These are phyloP conservation scores for Oxystoma pomonae DNA, from an alignment of 2,888 invertebrate species.

Conservation along the genomic window DNA sequence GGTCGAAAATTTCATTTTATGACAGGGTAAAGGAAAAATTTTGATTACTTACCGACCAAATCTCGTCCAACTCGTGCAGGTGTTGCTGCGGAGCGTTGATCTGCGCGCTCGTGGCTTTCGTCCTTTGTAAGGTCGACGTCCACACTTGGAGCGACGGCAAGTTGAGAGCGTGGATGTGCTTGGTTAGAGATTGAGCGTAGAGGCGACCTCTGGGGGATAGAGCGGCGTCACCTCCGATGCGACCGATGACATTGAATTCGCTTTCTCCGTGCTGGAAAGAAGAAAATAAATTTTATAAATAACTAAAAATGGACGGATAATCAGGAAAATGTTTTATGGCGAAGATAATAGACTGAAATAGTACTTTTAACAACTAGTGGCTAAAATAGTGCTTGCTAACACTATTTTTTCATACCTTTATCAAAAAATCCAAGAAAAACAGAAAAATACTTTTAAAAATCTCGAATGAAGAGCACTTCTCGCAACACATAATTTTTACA, in stretches of 20 bases:
- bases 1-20: no score
- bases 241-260: constrained; percentile 83
- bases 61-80: constrained; percentile 84
- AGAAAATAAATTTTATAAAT: constrained; percentile 1
- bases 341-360: no score
- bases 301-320: no score
- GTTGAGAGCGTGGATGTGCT: constrained; percentile 64
- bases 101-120: constrained; percentile 81
- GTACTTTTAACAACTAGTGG: no score
- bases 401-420: no score
- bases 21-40: no score
- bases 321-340: no score
- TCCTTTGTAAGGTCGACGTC: constrained; percentile 85
- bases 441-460: no score
- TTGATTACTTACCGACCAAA: constrained; percentile 74
- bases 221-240: constrained; percentile 87
- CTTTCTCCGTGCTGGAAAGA: constrained; percentile 84
- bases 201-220: constrained; percentile 76
- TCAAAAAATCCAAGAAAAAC: no score
- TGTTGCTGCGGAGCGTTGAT: constrained; percentile 79
- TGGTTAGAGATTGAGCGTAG: constrained; percentile 72
- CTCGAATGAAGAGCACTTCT: no score
- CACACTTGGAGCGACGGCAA: constrained; percentile 77
- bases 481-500: no score
- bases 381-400: no score